These are phyloP conservation scores for Enteromius thamalakanensis DNA, from an alignment of 2,797 vertebrate species.

Conservation along the genomic window DNA sequence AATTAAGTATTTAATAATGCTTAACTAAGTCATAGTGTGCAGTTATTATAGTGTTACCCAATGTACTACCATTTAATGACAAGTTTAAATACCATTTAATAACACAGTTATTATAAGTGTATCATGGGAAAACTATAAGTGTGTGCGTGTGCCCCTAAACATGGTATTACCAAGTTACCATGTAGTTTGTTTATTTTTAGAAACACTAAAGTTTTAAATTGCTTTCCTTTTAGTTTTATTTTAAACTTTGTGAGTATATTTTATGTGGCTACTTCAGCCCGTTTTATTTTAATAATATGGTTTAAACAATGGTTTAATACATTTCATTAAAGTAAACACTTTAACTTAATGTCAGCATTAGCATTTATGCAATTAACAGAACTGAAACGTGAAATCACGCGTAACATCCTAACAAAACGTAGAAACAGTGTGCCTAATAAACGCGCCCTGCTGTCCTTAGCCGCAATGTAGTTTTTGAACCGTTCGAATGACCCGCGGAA, in stretches of 20 bases:
- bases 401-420: neutral
- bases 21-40: too few relatives aligned
- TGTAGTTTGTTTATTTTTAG: neutral
- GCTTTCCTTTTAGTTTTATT: constrained; percentile 5
- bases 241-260: constrained; percentile 2
- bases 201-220: neutral
- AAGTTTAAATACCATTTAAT: too few relatives aligned
- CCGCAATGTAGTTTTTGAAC: too few relatives aligned
- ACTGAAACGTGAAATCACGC: neutral
- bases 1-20: too few relatives aligned
- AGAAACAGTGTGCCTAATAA: neutral
- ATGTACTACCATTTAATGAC: too few relatives aligned
- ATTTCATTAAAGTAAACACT: neutral
- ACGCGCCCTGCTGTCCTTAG: neutral
- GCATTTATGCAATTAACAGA: neutral
- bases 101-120: too few relatives aligned
- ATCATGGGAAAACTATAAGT: too few relatives aligned
- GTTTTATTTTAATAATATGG: too few relatives aligned
- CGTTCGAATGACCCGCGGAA: neutral
- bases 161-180: neutral
- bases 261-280: too few relatives aligned
- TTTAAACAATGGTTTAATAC: too few relatives aligned
- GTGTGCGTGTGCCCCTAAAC: too few relatives aligned
- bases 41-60: too few relatives aligned
- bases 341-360: neutral